Percentiles rank a stretch among this genome's conserved stretches.
phyloP scores from a whole-genome alignment of 1,140 invertebrate genomes.

The Linepithema humile region DNA sequence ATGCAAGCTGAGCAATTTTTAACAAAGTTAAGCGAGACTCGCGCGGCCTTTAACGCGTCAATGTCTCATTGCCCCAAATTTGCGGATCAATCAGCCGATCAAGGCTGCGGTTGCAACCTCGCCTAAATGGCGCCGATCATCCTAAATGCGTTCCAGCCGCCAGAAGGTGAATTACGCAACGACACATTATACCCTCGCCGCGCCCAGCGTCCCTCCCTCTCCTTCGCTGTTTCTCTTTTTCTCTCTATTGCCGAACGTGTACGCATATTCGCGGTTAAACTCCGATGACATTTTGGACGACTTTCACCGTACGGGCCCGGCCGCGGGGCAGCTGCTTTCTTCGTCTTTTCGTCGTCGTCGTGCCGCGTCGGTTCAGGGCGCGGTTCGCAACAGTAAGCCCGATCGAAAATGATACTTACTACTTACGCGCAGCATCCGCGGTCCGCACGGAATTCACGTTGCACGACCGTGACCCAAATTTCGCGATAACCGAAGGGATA shows the following conservation, averaged over 20 bases:
- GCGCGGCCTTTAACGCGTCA: background rate
- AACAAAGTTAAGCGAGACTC: background rate
- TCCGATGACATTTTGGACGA: constrained; percentile 73
- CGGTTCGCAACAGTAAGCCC: constrained; percentile 20
- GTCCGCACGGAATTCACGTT: background rate
- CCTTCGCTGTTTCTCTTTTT: background rate
- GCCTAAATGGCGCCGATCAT: constrained; percentile 39
- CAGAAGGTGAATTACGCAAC: constrained; percentile 62
- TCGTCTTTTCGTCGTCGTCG: constrained; percentile 63
- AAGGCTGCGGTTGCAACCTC: constrained; percentile 34
- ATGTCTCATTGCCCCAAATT: background rate
- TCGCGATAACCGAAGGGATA: background rate
- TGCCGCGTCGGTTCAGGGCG: background rate
- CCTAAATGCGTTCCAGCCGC: constrained; percentile 33
- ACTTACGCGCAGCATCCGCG: constrained; percentile 20
- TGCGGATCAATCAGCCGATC: background rate
- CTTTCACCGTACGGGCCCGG: constrained; percentile 66
- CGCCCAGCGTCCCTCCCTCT: background rate
- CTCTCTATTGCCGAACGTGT: constrained; percentile 1
- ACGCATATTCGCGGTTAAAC: constrained; percentile 67
- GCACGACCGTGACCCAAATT: constrained; percentile 57
- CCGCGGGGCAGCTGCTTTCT: constrained; percentile 68
- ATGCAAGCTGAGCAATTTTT: no score
- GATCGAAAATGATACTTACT: constrained; percentile 34
- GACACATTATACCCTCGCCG: constrained; percentile 47